Evolutionary conservation across 2,797 vertebrate species (phyloP), one percentile per base, ranked within the genome.

Genomic region (Sphenodon punctatus): DNA sequence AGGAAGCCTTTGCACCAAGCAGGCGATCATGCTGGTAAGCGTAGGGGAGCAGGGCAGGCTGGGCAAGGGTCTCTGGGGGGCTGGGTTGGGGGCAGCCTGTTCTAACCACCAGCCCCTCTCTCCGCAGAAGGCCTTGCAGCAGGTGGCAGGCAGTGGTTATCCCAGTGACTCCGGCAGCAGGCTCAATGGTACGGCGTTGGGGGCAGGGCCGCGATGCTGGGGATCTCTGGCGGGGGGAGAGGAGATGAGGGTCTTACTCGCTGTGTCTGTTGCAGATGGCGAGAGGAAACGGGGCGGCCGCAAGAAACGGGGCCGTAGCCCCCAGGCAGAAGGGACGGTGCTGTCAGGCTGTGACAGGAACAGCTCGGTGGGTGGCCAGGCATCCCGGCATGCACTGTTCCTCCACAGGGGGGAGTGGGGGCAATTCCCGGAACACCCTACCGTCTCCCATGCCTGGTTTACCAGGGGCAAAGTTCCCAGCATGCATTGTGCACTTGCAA

Each of bases 41-140:
- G 7, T 12, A 42, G 41, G 27, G 30, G 41, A 27, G 25, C 25
- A 27, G 10, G 19, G 32, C 45, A 30, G 53, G 20, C 25, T 39
- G 22, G n/a, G 12, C 25, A 70, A 67, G n/a, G 8, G 17, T 16
- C 43, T 45, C 19, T 16, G 8, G 5, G 41, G 9, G 4, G 5
- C 25, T 7, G 13, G 11, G 10, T 43, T 48, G 25, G 20, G 32
- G 8, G 27, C 10, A 25, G 10, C 11, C 53, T n/a, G 20, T 20
- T 41, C 38, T 74, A 55, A 71, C 9, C 20, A 19, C 5, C 3
- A 1, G n/a, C 42, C 16, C 4, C 22, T 43, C 19, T 65, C 43
- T 61, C 64, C 32, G 4, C 68, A 94, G 93, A 88, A 90, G 49
- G 93, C 93, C 69, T 85, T 94, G 45, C 93, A 93, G 80, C 93